Evolutionary conservation across 2,113 vertebrate species (phyloP).

Genomic region (Podarcis muralis): DNA sequence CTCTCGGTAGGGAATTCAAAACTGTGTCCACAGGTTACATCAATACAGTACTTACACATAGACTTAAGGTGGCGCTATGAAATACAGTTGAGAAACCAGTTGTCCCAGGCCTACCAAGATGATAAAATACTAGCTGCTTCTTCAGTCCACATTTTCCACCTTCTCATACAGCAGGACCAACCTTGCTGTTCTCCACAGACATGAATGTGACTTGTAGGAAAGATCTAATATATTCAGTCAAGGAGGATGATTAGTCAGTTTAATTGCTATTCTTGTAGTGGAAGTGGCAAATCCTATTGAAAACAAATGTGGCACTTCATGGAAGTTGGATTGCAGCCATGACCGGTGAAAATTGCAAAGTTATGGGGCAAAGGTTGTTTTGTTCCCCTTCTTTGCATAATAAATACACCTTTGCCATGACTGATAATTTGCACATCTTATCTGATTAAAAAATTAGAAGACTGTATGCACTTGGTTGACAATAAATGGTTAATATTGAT

Average conservation of each 20-base stretch:
- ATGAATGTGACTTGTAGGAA: background rate
- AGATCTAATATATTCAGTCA: background rate
- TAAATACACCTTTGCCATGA: background rate
- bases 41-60: too few relatives aligned
- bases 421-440: background rate
- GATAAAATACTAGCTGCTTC: background rate
- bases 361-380: background rate
- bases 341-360: background rate
- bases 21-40: background rate
- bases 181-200: background rate
- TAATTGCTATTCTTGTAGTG: background rate
- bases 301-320: background rate
- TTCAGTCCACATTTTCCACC: background rate
- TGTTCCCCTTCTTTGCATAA: background rate
- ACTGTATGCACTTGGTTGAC: background rate
- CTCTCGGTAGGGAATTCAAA: background rate
- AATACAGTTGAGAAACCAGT: background rate
- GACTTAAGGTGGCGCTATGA: background rate
- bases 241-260: background rate
- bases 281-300: background rate
- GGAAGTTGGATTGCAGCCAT: background rate
- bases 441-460: too few relatives aligned
- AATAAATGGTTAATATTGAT: background rate
- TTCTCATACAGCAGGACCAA: background rate
- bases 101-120: too few relatives aligned